Base-by-base conservation (phyloP, 2,888 invertebrate species). In the Sisyra nigra region DNA sequence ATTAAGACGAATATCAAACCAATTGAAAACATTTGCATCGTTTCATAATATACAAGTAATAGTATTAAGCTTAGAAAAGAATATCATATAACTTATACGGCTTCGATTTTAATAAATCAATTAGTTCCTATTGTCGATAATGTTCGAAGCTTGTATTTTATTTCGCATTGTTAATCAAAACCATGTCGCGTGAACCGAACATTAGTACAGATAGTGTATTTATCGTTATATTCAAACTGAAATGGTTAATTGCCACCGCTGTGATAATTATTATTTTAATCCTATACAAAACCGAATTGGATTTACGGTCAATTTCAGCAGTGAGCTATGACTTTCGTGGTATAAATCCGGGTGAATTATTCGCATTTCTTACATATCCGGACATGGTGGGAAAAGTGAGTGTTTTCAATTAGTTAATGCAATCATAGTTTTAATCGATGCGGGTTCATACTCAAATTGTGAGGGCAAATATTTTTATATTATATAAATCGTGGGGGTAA, bases 251-350 rank as follows among this genome's bases (percentile, higher is more conserved):
- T 37, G 17, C 37, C 2, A n/a, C n/a, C n/a, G 13, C 31, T 3
- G 14, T 31, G 9, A 10, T 30, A 17, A 17, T 42, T 6, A 38
- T 30, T 2, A 37, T 39, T 13, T 29, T 45, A 37, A 36, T 36
- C 43, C 35, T 43, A n/a, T 46, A 46, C 18, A 46, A 46, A 34
- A 43, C 41, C 11, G 45, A 46, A 37, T 32, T 32, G 4, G 45
- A 46, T 17, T 19, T 36, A 17, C 39, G 32, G 10, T 43, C 45
- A 17, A 38, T 46, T 9, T 43, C 45, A 2, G 43, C 35, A 10
- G 33, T 46, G 13, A 41, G 40, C 19, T 46, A 43, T 14, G 37
- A 43, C 18, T 46, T 46, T 33, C 29, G 37, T 14, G 37, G 40
- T 33, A 46, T 46, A 13, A 33, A 41, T 30, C 34, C 35, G 32